These are phyloP conservation scores for Lates calcarifer DNA, from an alignment of 2,113 vertebrate genomes.

Conservation along the genomic window DNA sequence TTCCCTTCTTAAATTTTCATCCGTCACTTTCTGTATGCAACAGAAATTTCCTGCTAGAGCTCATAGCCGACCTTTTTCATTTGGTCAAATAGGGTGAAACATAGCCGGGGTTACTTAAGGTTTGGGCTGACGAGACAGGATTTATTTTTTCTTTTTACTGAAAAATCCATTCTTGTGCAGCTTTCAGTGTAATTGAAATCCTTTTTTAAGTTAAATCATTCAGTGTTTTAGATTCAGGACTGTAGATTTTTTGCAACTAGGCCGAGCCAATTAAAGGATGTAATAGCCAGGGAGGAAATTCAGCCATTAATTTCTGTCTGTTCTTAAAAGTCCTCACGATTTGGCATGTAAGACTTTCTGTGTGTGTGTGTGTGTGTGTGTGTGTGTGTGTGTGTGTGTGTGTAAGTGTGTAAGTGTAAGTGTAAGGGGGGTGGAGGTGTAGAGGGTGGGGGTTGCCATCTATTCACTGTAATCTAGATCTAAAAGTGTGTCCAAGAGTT, in stretches of 20 bases:
- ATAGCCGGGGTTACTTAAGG: constrained; percentile 4
- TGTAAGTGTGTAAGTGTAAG: neutral
- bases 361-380: no score
- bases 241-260: constrained; percentile 2
- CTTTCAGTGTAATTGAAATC: constrained; percentile 44
- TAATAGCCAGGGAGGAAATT: constrained; percentile 7
- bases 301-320: neutral
- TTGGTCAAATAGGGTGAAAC: constrained; percentile 10
- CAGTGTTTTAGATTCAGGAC: neutral
- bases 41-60: neutral
- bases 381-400: no score
- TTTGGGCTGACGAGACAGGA: constrained; percentile 25
- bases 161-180: constrained; percentile 18
- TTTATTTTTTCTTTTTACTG: neutral
- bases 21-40: neutral
- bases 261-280: constrained; percentile 4
- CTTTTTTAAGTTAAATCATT: constrained; percentile 22
- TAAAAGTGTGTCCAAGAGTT: constrained; percentile 23
- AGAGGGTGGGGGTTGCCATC: neutral
- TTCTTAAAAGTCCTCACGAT: neutral
- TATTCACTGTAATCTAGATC: constrained; percentile 36
- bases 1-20: neutral
- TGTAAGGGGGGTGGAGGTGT: neutral
- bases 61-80: constrained; percentile 16
- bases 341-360: neutral